Base-by-base conservation (phyloP, 2,113 vertebrate genomes). In the Seriola aureovittata region DNA sequence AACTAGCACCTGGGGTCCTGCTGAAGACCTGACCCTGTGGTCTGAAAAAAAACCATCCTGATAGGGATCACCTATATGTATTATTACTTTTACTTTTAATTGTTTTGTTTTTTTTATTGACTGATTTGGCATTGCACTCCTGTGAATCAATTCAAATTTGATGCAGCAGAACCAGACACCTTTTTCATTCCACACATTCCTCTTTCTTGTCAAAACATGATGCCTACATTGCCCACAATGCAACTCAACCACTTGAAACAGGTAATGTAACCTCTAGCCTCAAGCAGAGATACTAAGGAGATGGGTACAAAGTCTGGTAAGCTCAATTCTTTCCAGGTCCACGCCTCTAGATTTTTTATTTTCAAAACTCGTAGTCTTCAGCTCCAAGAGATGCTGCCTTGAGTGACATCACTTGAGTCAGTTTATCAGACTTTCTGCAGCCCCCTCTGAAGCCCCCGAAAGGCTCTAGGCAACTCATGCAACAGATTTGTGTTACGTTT, bases 21-120 rank as follows among this genome's bases (percentile, higher is more conserved):
- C 48, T 69, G 38, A 75, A 10, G n/a, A 75, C 21, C 21, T 60
- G 68, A 68, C 19, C 50, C 19, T 63, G 50, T 55, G 42, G 11
- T 42, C 36, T 29, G 29, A 29, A 29, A 29, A 29, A 29, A 2
- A n/a, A n/a, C n/a, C n/a, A 29, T 29, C 29, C 29, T 2, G 29
- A 29, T 29, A 29, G 29, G 29, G 29, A 29, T 54, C 8, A 54
- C 21, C 52, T 7, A 9, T 54, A 54, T 21, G 48, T 52, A 17
- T 21, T 19, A 23, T 54, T n/a, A 23, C 10, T 54, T 23, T 57
- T 57, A 32, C 25, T 12, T 52, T 32, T 21, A 52, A 29, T 29
- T 29, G 29, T 29, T 29, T 29, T 29, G 2, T 29, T 29, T 29
- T 29, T 29, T 29, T 29, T 29, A 50, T 48, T 3, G 19, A 64